Percentiles rank a stretch among this genome's conserved stretches.
phyloP scores from a whole-genome alignment of 2,797 vertebrate genomes.

The Diplodus sargus region DNA sequence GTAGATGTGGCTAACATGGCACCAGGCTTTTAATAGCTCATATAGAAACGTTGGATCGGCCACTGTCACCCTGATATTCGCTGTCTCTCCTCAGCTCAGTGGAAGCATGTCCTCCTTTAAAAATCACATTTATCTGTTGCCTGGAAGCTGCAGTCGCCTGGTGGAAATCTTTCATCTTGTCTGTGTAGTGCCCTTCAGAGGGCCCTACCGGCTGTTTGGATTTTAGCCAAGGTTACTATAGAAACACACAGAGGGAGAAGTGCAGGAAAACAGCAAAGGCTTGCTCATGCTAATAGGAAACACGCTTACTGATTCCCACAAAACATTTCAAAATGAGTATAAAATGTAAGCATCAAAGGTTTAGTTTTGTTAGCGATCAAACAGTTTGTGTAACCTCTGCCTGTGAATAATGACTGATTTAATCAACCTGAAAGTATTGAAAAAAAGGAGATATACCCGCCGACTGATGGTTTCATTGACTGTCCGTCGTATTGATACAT shows the following conservation, averaged over 20 bases:
- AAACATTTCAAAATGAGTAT: conserved; percentile 18
- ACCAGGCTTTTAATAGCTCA: conserved; percentile 31
- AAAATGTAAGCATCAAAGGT: conserved; percentile 14
- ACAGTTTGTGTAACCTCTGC: neutral
- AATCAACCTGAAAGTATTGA: neutral
- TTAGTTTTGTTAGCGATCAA: conserved; percentile 5
- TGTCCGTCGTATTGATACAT: neutral
- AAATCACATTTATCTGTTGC: conserved; percentile 72
- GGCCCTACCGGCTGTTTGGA: conserved; percentile 79
- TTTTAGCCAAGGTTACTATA: conserved; percentile 81
- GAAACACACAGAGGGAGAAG: conserved; percentile 76
- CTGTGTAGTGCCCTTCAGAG: conserved; percentile 79
- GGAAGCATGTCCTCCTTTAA: conserved; percentile 60
- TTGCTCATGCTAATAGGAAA: conserved; percentile 58
- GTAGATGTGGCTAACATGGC: conserved; percentile 9
- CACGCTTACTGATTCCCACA: conserved; percentile 27
- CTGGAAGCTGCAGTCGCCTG: conserved; percentile 73
- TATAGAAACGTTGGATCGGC: conserved; percentile 32
- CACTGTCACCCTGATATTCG: conserved; percentile 44
- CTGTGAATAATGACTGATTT: neutral
- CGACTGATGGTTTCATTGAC: neutral
- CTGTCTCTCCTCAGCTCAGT: conserved; percentile 44
- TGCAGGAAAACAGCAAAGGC: conserved; percentile 59
- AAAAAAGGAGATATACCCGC: conserved; percentile 5
- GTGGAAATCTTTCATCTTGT: conserved; percentile 76